phyloP scores from a whole-genome alignment of 2,113 vertebrate genomes.

The Chelonoidis abingdonii region DNA sequence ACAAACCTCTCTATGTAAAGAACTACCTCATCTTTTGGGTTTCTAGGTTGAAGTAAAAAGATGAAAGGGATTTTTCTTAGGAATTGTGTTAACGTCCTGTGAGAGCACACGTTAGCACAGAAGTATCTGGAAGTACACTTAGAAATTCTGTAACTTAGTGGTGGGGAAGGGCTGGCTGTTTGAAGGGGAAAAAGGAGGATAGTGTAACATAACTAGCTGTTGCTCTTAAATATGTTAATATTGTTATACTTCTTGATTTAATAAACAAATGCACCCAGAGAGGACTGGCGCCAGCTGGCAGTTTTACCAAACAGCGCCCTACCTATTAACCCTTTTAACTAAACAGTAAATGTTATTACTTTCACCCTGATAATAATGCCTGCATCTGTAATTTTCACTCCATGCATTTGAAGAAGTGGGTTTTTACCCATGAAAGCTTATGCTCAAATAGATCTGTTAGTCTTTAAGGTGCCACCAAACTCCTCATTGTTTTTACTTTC shows the following conservation, averaged over 20 bases:
- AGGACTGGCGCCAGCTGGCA: not conserved
- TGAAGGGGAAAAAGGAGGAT: too few relatives aligned
- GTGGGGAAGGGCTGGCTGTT: not conserved
- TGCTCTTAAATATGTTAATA: not conserved
- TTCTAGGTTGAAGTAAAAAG: not conserved
- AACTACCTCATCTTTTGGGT: not conserved
- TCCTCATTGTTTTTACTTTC: not conserved
- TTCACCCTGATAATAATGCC: not conserved
- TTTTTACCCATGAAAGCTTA: too few relatives aligned
- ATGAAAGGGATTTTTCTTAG: not conserved
- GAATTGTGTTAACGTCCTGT: not conserved
- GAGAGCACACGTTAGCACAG: not conserved
- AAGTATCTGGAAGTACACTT: not conserved
- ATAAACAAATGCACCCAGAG: fast-evolving
- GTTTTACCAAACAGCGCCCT: fast-evolving
- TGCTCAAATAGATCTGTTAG: too few relatives aligned
- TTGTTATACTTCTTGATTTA: not conserved
- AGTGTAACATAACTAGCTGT: not conserved
- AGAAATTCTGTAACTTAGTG: not conserved
- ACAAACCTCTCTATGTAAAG: not conserved
- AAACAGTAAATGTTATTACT: not conserved
- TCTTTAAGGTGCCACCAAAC: too few relatives aligned
- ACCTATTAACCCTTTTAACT: not conserved
- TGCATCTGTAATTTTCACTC: too few relatives aligned
- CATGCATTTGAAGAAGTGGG: too few relatives aligned